Base-by-base conservation (phyloP, 1,140 invertebrate genomes). In the Subanguina moxae region DNA sequence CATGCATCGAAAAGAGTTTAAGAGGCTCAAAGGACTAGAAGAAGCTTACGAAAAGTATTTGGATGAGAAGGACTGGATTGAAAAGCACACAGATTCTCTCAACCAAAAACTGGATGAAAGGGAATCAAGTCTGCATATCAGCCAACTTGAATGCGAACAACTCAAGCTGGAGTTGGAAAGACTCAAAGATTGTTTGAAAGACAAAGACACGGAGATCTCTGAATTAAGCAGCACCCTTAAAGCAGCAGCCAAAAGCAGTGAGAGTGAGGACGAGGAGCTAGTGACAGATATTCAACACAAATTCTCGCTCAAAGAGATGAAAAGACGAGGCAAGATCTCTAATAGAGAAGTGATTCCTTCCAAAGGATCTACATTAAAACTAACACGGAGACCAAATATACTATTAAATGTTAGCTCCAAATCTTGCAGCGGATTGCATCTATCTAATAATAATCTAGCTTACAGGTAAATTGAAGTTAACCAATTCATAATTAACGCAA, bases 51-150 rank as follows among this genome's bases (percentile, higher is more conserved):
- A 52, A 25, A 52, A 52, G 48, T 52, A 52, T 25, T 21, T 52
- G n/a, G 48, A 52, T 25, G 48, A 52, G 17, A 52, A 52, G 15
- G 48, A 52, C 48, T 52, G 48, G 48, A 19, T 52, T 21, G 48
- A 52, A 52, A 52, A 52, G 15, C 48, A 52, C n/a, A 52, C n/a
- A 3, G 48, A 52, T 21, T 52, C 48, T 52, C 48, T 52, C n/a
- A 52, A 52, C 48, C 48, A 52, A 19, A 52, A 52, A 52, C 17
- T 52, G 15, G 48, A 52, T 15, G 48, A 52, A 25, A 19, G 17
- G 3, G 48, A 52, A 15, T 52, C 48, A 1, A 52, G 48, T 15
- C 48, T 52, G n/a, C 48, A 52, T 25, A 3, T 52, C 8, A 52
- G 48, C 48, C 3, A 52, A 25, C 48, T 7, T 3, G 48, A 52